phyloP scores from a whole-genome alignment of 2,888 invertebrate species.

The Gisinianus flammeolus region DNA sequence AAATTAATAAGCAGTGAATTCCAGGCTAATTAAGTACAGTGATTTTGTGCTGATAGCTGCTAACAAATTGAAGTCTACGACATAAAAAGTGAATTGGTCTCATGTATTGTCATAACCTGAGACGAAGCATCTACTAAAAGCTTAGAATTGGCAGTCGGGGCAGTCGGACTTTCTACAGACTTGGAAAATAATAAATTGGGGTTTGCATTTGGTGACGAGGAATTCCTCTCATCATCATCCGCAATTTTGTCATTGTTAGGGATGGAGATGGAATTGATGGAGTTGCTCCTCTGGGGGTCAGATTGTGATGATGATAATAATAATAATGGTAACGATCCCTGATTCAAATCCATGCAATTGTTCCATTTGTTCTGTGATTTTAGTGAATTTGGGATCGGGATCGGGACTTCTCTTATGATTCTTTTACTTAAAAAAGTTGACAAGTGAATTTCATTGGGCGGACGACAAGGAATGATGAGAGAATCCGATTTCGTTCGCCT shows the following conservation, averaged over 20 bases:
- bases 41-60: too few relatives aligned
- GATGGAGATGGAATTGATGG: too few relatives aligned
- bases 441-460: background rate
- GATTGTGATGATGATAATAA: background rate
- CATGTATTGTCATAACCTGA: background rate
- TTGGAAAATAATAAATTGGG: background rate
- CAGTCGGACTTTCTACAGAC: background rate
- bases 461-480: too few relatives aligned
- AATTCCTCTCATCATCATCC: background rate
- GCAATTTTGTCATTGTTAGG: too few relatives aligned
- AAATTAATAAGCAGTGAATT: background rate
- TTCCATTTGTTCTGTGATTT: too few relatives aligned
- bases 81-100: too few relatives aligned
- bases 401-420: background rate
- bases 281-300: too few relatives aligned
- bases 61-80: too few relatives aligned
- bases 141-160: background rate
- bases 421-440: too few relatives aligned
- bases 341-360: background rate
- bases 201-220: background rate
- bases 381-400: background rate
- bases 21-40: too few relatives aligned
- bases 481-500: background rate
- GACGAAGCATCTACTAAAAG: slow-evolving; percentile 24
- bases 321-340: background rate